Evolutionary conservation across 2,797 vertebrate species (phyloP), one percentile per base, ranked within the genome.

Genomic region (Leucoraja ocellata): DNA sequence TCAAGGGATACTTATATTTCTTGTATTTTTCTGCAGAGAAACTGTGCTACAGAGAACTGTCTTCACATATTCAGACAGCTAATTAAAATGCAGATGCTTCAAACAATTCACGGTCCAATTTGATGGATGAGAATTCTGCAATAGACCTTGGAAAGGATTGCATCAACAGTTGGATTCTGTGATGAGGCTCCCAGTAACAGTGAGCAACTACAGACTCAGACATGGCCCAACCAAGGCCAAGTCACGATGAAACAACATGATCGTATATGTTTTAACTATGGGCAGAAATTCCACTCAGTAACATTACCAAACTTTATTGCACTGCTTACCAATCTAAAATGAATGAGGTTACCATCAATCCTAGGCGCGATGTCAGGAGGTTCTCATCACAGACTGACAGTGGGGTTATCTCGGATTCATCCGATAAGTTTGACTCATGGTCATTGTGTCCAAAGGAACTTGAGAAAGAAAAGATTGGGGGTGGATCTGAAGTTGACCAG

Each of bases 271-370:
- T 54, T 74, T 65, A 91, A 74, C 39, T 46, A 21, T 6, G 7
- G 8, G 4, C 21, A 74, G 9, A 46, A 46, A 73, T 54, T 32
- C 71, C 68, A 11, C 25, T 74, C 65, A 28, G 32, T 39, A 54
- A 74, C 46, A 46, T 91, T 39, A 14, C 94, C 93, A 25, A 93
- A 94, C 58, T n/a, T 11, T 54, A 73, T 74, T 93, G 25, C 93
- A 93, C 32, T 0, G 94, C 94, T 86, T 65, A 94, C 94, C 93
- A 94, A 94, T 93, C 94, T 93, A 94, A 94, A 94, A 95, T 94
- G 94, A 94, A 93, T 68, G 91, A 93, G 0, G 8, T 92, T 94
- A 93, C 94, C 93, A 90, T 94, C 94, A 93, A 0, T 93, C 94
- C 93, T 86, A 93, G 93, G 74, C 68, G 54, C 65, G 36, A 36